Percentiles rank a stretch among this genome's conserved stretches.
phyloP scores from a whole-genome alignment of 2,888 invertebrate genomes.

The Nomada hirtipes region DNA sequence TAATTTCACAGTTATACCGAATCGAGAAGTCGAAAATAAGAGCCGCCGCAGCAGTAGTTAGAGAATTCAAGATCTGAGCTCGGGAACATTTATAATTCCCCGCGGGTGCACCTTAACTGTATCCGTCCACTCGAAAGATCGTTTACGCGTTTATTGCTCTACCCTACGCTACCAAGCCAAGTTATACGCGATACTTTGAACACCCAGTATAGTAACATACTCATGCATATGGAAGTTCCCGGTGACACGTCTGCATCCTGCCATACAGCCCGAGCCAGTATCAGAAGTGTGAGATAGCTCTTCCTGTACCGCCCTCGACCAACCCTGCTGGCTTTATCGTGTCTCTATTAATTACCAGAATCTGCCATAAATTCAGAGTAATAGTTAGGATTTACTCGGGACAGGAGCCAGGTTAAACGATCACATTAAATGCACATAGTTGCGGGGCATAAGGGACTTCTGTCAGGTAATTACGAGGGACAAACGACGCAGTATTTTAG shows the following conservation, averaged over 20 bases:
- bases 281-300: constrained; percentile 72
- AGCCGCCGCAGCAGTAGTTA: background rate
- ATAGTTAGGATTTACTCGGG: constrained; percentile 69
- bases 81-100: background rate
- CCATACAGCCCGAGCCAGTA: constrained; percentile 57
- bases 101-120: background rate
- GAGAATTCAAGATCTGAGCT: background rate
- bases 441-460: constrained; percentile 54
- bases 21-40: background rate
- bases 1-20: background rate
- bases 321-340: constrained; percentile 62
- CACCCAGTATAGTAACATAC: constrained; percentile 51
- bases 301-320: constrained; percentile 54
- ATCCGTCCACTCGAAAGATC: constrained; percentile 27
- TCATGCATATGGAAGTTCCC: constrained; percentile 79
- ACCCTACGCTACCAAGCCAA: constrained; percentile 23
- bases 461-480: constrained; percentile 63
- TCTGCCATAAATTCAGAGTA: constrained; percentile 79
- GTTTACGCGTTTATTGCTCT: constrained; percentile 38
- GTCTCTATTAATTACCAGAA: constrained; percentile 79
- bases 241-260: constrained; percentile 75
- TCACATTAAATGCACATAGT: constrained; percentile 65
- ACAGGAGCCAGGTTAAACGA: constrained; percentile 53
- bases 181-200: constrained; percentile 54
- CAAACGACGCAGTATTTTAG: constrained; percentile 33